A percentile compares a stretch with the other conserved stretches of the same genome.
These are phyloP conservation scores for Drosophila atripex DNA, from an alignment of 2,888 invertebrate genomes.

Conservation along the genomic window DNA sequence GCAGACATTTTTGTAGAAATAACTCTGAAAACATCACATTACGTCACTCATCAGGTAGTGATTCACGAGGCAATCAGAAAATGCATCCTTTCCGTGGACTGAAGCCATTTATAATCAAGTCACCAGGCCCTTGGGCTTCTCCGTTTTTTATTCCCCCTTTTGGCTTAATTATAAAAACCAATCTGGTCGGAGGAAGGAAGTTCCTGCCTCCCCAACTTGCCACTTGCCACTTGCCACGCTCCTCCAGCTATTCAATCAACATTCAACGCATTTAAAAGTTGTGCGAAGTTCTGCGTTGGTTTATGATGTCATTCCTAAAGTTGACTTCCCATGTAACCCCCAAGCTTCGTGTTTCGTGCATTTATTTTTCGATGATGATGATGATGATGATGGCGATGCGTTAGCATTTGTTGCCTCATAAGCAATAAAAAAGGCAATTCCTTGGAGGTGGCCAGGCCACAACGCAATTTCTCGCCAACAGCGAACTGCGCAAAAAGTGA, in stretches of 20 bases:
- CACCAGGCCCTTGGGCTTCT: slow-evolving; percentile 45
- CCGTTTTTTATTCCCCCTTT: slow-evolving; percentile 7
- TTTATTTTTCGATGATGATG: slow-evolving; percentile 48
- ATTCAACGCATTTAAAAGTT: slow-evolving; percentile 45
- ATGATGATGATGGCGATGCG: slow-evolving; percentile 40
- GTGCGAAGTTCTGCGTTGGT: slow-evolving; percentile 27
- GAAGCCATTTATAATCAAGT: slow-evolving; percentile 56
- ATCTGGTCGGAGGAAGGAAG: slow-evolving; percentile 18
- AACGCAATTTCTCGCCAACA: slow-evolving; percentile 38
- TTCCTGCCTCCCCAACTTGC: slow-evolving; percentile 1
- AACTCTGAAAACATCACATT: slow-evolving; percentile 26
- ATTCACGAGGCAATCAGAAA: slow-evolving; percentile 45
- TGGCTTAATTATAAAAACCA: slow-evolving; percentile 41
- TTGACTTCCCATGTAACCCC: slow-evolving; percentile 56
- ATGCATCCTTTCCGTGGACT: slow-evolving; percentile 53
- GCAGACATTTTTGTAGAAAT: no score
- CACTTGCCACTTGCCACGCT: neutral
- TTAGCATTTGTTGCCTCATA: slow-evolving; percentile 41
- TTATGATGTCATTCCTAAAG: slow-evolving; percentile 75
- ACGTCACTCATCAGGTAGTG: slow-evolving; percentile 58
- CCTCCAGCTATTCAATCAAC: slow-evolving; percentile 45
- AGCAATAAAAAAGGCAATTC: slow-evolving; percentile 70
- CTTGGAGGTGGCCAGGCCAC: slow-evolving; percentile 37
- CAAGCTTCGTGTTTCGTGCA: slow-evolving; percentile 32
- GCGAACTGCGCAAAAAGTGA: slow-evolving; percentile 43